Conservation (phyloP, 2,113 vertebrate genomes). For the Colius striatus region DNA sequence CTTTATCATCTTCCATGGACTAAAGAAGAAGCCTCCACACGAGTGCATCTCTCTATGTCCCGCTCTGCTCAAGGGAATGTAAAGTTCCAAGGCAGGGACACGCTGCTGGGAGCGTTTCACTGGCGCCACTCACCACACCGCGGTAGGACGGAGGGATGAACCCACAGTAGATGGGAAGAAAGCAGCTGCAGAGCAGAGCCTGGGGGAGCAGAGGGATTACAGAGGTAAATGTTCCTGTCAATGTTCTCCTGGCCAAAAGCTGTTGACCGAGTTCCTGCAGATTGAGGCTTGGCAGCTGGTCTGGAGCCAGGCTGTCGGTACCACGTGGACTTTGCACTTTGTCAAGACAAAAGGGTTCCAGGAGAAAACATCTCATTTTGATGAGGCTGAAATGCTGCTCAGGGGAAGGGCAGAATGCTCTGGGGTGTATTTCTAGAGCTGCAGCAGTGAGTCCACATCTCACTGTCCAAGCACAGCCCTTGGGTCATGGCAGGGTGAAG, state of each 20-base stretch:
- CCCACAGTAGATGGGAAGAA: slow-evolving; percentile 88
- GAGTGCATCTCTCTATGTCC: not conserved
- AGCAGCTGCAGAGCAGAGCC: slow-evolving; percentile 92
- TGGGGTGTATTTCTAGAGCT: not conserved
- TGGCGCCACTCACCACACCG: slow-evolving; percentile 75
- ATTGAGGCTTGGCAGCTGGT: not conserved
- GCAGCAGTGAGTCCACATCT: not conserved
- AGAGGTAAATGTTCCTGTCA: not conserved
- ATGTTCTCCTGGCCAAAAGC: not conserved
- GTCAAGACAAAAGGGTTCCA: not conserved
- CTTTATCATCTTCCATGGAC: not conserved
- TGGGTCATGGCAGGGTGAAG: not conserved
- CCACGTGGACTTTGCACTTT: not conserved
- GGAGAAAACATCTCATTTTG: not conserved
- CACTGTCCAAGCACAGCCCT: not conserved
- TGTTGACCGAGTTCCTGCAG: not conserved
- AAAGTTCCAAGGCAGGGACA: not conserved
- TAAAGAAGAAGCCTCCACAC: not conserved
- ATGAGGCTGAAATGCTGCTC: not conserved
- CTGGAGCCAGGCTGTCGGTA: not conserved
- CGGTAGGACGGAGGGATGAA: slow-evolving; percentile 83
- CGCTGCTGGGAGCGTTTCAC: not conserved
- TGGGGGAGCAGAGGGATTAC: slow-evolving; percentile 46
- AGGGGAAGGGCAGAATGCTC: not conserved
- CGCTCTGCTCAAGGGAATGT: not conserved